Percentiles rank a stretch among this genome's conserved stretches.
These are phyloP conservation scores for Syngnathus floridae DNA, from an alignment of 2,113 vertebrate species.

Conservation along the genomic window DNA sequence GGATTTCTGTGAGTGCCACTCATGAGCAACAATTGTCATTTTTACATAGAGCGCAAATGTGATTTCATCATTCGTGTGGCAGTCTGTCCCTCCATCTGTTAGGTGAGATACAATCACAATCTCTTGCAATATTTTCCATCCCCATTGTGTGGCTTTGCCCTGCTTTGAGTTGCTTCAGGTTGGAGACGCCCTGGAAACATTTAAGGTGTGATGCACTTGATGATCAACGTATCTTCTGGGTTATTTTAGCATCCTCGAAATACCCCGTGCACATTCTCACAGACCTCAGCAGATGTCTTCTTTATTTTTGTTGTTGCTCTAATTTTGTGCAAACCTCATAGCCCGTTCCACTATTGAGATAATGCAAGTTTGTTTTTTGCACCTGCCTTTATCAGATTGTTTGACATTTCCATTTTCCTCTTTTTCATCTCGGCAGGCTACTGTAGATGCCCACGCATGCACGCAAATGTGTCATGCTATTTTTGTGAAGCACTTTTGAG, in stretches of 20 bases:
- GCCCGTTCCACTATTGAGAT: constrained; percentile 35
- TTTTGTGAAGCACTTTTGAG: not conserved
- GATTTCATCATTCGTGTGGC: constrained; percentile 43
- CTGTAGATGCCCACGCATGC: constrained; percentile 9
- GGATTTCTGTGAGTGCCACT: not conserved
- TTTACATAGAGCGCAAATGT: constrained; percentile 23
- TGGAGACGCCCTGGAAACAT: constrained; percentile 61
- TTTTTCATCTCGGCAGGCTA: constrained; percentile 19
- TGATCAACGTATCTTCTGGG: not conserved
- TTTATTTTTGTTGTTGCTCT: constrained; percentile 30
- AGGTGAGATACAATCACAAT: constrained; percentile 12
- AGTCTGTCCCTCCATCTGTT: constrained; percentile 67
- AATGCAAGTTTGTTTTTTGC: constrained; percentile 23
- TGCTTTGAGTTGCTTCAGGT: constrained; percentile 28
- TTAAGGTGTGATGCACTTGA: constrained; percentile 16
- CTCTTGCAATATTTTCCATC: constrained; percentile 47
- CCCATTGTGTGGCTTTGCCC: constrained; percentile 19
- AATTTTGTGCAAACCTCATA: constrained; percentile 60
- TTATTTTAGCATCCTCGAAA: not conserved
- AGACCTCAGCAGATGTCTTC: constrained; percentile 42
- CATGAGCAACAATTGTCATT: not conserved
- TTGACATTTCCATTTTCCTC: constrained; percentile 41
- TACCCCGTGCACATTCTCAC: not conserved
- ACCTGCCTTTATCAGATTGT: constrained; percentile 50
- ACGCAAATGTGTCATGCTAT: constrained; percentile 11